Evolutionary conservation across 2,113 vertebrate genomes (phyloP).

Genomic region (Strigops habroptila): DNA sequence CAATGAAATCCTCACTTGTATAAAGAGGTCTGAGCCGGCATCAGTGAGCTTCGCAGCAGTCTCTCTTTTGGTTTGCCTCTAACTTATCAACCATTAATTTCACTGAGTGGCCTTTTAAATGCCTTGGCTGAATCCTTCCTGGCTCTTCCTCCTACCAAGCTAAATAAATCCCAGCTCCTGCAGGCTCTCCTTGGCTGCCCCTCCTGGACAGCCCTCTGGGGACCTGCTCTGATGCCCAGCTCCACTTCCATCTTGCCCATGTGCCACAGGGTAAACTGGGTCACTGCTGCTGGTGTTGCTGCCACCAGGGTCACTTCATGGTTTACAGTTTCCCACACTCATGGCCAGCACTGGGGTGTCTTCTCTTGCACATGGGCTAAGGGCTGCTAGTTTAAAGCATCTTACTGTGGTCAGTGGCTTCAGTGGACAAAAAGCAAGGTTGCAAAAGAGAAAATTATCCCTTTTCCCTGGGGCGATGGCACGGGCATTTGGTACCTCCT

Average conservation of each 20-base stretch:
- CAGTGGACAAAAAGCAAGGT: accelerated
- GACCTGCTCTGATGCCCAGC: neutral
- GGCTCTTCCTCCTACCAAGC: neutral
- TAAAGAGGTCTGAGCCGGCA: neutral
- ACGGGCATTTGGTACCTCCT: accelerated
- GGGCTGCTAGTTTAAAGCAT: neutral
- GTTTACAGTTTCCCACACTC: neutral
- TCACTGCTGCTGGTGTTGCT: accelerated
- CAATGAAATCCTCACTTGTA: neutral
- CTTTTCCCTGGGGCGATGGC: neutral
- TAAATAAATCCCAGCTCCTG: neutral
- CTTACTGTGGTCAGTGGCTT: neutral
- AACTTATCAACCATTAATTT: conserved; percentile 5
- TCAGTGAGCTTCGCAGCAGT: neutral
- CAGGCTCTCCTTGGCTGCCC: neutral
- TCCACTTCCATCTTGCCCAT: neutral
- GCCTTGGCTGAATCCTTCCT: neutral
- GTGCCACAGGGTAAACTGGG: accelerated
- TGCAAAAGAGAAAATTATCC: neutral
- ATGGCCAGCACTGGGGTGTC: neutral
- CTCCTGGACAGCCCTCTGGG: neutral
- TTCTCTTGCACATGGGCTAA: neutral
- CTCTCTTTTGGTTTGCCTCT: neutral
- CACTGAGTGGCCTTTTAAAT: conserved; percentile 24
- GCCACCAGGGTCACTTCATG: accelerated